Evolutionary conservation across 1,140 invertebrate species (phyloP).

Genomic region (Nymphalis io): DNA sequence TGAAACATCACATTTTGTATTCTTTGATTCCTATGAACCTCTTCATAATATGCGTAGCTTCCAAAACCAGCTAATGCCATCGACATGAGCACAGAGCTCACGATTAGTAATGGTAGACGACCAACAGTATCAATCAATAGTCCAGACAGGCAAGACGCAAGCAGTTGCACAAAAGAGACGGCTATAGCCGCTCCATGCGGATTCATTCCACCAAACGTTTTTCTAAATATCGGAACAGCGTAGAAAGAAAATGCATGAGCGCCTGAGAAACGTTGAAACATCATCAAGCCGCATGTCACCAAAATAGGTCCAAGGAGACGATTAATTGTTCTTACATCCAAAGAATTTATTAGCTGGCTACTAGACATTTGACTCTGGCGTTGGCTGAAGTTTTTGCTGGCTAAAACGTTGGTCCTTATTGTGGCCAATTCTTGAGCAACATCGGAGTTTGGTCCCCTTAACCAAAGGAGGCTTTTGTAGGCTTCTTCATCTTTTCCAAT

Average conservation of each 20-base stretch:
- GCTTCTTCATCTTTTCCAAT: slow-evolving; percentile 85
- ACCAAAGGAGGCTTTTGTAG: slow-evolving; percentile 88
- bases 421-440: slow-evolving; percentile 86
- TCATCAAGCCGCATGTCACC: slow-evolving; percentile 92
- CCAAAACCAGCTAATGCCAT: slow-evolving; percentile 90
- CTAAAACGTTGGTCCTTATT: slow-evolving; percentile 85
- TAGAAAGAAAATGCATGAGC: slow-evolving; percentile 93
- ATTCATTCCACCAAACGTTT: slow-evolving; percentile 90
- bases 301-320: slow-evolving; percentile 84
- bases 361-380: slow-evolving; percentile 74
- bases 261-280: slow-evolving; percentile 92
- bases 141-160: slow-evolving; percentile 89
- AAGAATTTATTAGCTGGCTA: slow-evolving; percentile 62
- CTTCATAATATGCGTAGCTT: slow-evolving; percentile 89
- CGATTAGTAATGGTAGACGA: slow-evolving; percentile 88
- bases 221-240: slow-evolving; percentile 90
- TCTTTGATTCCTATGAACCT: slow-evolving; percentile 80
- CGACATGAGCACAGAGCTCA: slow-evolving; percentile 91
- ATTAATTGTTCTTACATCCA: slow-evolving; percentile 75
- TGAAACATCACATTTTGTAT: slow-evolving; percentile 77
- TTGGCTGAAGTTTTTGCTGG: slow-evolving; percentile 78
- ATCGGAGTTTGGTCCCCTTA: slow-evolving; percentile 88
- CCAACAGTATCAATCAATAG: slow-evolving; percentile 92
- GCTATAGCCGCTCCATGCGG: slow-evolving; percentile 92
- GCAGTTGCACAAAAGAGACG: slow-evolving; percentile 89